A percentile compares a stretch with the other conserved stretches of the same genome.
Evolutionary conservation across 2,797 vertebrate species (phyloP).

Genomic region (Alcedo atthis): DNA sequence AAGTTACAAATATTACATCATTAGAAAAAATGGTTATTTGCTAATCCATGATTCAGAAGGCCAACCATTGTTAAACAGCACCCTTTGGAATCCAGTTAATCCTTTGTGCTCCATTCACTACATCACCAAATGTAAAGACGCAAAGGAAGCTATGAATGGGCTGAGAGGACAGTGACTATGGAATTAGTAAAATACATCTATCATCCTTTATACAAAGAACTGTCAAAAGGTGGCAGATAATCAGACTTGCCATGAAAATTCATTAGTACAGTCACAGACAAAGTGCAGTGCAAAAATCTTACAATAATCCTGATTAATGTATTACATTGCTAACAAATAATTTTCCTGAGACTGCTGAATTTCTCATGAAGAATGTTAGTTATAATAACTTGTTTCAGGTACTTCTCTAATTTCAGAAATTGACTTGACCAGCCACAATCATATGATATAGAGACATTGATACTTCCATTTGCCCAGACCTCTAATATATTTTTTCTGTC

Average conservation of each 20-base stretch:
- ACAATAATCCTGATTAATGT: not conserved
- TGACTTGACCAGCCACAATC: not conserved
- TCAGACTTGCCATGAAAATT: not conserved
- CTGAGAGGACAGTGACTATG: not conserved
- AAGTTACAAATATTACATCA: slow-evolving; percentile 62
- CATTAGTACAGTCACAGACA: not conserved
- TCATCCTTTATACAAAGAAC: not conserved
- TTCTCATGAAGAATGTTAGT: not conserved
- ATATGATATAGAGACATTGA: not conserved
- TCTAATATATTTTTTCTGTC: not conserved
- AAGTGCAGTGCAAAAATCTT: not conserved
- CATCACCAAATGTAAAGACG: not conserved
- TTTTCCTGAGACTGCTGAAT: not conserved
- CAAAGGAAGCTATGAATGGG: not conserved
- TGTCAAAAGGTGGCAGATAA: not conserved
- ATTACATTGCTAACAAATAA: not conserved
- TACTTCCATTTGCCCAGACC: not conserved
- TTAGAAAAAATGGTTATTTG: slow-evolving; percentile 59
- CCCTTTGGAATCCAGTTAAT: slow-evolving; percentile 44
- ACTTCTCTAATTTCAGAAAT: not conserved
- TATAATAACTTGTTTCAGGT: not conserved
- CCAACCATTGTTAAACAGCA: slow-evolving; percentile 29
- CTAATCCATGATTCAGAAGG: slow-evolving; percentile 60
- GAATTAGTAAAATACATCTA: not conserved
- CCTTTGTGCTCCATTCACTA: not conserved